Evolutionary conservation across 2,113 vertebrate species (phyloP).

Genomic region (Phalacrocorax brasilianus): DNA sequence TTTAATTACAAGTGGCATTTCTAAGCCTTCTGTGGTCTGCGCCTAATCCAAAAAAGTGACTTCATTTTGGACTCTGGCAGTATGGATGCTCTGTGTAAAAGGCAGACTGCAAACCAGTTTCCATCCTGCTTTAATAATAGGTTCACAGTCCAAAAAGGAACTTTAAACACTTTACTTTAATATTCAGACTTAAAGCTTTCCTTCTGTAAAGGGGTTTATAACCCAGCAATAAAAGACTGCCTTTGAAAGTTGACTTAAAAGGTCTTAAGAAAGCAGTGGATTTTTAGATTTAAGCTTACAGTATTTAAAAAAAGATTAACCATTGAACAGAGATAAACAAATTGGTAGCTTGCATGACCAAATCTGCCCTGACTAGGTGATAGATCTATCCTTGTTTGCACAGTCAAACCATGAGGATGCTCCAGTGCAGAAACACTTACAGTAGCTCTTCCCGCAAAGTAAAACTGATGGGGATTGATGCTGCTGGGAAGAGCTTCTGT

Average conservation of each 20-base stretch:
- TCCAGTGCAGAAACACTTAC: not conserved
- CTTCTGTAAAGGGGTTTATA: slow-evolving; percentile 64
- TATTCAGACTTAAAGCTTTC: slow-evolving; percentile 63
- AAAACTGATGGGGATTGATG: not conserved
- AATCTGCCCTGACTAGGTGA: slow-evolving; percentile 24
- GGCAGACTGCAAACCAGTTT: slow-evolving; percentile 47
- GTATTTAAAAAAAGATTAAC: slow-evolving; percentile 45
- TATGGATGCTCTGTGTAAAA: not conserved
- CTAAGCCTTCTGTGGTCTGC: slow-evolving; percentile 6
- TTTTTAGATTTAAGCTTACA: slow-evolving; percentile 45
- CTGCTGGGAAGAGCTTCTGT: not conserved
- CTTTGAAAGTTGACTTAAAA: slow-evolving; percentile 66
- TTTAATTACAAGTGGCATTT: slow-evolving; percentile 59
- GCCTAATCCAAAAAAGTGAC: slow-evolving; percentile 45
- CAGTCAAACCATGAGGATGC: not conserved
- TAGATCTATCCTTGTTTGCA: not conserved
- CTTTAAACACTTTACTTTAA: slow-evolving; percentile 62
- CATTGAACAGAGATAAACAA: slow-evolving; percentile 29
- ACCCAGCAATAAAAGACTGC: slow-evolving; percentile 52
- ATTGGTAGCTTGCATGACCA: not conserved
- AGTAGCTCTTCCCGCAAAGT: not conserved
- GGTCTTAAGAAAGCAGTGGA: slow-evolving; percentile 11
- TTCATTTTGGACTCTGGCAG: slow-evolving; percentile 33
- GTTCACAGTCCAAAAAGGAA: slow-evolving; percentile 47
- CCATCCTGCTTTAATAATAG: slow-evolving; percentile 41